These are phyloP conservation scores for Morpho deidamia DNA, from an alignment of 2,888 invertebrate species.

Conservation along the genomic window DNA sequence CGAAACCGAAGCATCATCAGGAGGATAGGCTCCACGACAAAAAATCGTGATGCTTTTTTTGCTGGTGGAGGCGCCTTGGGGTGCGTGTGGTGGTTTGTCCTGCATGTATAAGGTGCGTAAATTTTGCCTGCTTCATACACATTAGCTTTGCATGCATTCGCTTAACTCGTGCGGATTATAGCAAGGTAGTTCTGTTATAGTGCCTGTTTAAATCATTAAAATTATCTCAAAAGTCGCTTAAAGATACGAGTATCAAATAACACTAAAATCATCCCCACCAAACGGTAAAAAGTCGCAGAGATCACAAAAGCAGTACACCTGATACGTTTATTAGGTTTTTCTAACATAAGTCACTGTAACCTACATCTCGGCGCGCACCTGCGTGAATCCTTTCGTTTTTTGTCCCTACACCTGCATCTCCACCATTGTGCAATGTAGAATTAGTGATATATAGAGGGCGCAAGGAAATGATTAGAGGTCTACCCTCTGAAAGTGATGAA, in stretches of 20 bases:
- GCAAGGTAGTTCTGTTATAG: too few relatives aligned
- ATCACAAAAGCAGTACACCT: conserved; percentile 10
- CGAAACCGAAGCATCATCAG: too few relatives aligned
- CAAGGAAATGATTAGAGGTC: background rate
- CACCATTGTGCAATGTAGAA: conserved; percentile 58
- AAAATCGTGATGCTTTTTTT: too few relatives aligned
- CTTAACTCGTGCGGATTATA: too few relatives aligned
- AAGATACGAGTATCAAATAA: conserved; percentile 1
- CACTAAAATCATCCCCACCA: background rate
- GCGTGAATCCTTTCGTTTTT: conserved; percentile 75
- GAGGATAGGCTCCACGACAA: too few relatives aligned
- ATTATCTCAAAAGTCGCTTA: background rate
- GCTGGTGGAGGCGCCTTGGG: too few relatives aligned
- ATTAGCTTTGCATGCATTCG: too few relatives aligned
- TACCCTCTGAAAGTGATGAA: too few relatives aligned
- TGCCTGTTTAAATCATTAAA: background rate
- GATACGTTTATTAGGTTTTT: conserved; percentile 19
- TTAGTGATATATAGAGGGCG: conserved; percentile 29
- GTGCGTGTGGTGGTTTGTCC: too few relatives aligned
- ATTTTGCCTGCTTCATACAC: too few relatives aligned
- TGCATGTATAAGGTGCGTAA: too few relatives aligned
- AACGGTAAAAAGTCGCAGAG: conserved; percentile 1
- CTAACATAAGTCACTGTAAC: conserved; percentile 35
- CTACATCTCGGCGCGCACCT: conserved; percentile 56
- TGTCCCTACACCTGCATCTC: conserved; percentile 53